A percentile compares a stretch with the other conserved stretches of the same genome.
Conservation (phyloP, 2,113 vertebrate genomes). For the Sebastes schlegelii region DNA sequence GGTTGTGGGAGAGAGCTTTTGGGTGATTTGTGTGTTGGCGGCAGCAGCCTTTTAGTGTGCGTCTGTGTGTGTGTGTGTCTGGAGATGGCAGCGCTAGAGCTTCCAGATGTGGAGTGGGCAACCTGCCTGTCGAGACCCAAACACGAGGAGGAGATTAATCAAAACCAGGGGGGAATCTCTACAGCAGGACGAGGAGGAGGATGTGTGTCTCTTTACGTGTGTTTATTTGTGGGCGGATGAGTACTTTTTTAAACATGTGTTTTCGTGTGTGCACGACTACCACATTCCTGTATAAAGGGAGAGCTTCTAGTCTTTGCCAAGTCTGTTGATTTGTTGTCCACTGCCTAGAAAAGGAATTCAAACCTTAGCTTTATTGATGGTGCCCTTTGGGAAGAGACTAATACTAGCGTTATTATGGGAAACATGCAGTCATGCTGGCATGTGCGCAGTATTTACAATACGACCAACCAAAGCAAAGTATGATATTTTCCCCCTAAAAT, state of each 20-base stretch:
- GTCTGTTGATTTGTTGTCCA: slow-evolving; percentile 66
- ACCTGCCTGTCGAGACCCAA: slow-evolving; percentile 80
- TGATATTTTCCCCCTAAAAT: slow-evolving; percentile 52
- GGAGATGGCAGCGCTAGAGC: slow-evolving; percentile 67
- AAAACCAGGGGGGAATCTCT: slow-evolving; percentile 80
- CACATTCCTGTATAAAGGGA: slow-evolving; percentile 49
- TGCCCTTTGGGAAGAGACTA: slow-evolving; percentile 63
- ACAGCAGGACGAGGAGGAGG: slow-evolving; percentile 56
- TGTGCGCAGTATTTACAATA: slow-evolving; percentile 67
- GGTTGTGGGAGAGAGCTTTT: slow-evolving; percentile 33
- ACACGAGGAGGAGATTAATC: slow-evolving; percentile 85
- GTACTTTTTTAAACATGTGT: slow-evolving; percentile 43
- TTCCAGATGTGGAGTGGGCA: slow-evolving; percentile 87
- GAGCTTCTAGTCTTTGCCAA: slow-evolving; percentile 52
- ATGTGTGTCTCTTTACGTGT: slow-evolving; percentile 32
- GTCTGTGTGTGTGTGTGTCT: slow-evolving; percentile 48
- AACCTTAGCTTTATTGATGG: slow-evolving; percentile 62
- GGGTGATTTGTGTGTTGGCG: slow-evolving; percentile 46
- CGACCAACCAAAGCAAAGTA: slow-evolving; percentile 49
- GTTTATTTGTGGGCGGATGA: slow-evolving; percentile 58
- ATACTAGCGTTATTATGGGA: slow-evolving; percentile 62
- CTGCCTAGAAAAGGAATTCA: slow-evolving; percentile 55
- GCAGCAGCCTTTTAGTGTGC: slow-evolving; percentile 42
- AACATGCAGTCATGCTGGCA: slow-evolving; percentile 67
- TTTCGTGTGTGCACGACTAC: slow-evolving; percentile 46